These are phyloP conservation scores for Xestoiulus laeticollis DNA, from an alignment of 2,888 invertebrate genomes.

Conservation along the genomic window DNA sequence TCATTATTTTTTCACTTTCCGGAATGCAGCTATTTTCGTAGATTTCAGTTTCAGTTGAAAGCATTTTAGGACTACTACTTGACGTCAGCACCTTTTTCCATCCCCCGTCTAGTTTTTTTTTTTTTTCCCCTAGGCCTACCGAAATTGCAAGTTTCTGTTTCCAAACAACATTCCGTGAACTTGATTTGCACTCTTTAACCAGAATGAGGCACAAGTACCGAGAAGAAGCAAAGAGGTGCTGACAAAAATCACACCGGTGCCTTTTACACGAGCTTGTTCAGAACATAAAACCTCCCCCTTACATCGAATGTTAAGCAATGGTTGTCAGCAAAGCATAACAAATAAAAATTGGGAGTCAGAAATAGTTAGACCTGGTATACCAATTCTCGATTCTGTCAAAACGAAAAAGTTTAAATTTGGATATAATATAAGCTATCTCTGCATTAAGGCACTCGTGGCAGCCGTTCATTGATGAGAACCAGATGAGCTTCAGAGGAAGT, in stretches of 20 bases:
- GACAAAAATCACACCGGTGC: neutral
- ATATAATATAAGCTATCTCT: neutral
- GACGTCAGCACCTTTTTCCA: neutral
- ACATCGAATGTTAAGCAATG: neutral
- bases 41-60: neutral
- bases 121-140: no score
- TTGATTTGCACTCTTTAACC: no score
- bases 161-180: no score
- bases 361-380: neutral
- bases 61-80: neutral
- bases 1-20: constrained; percentile 17
- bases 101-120: neutral
- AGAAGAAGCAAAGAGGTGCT: neutral
- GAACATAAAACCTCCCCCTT: neutral
- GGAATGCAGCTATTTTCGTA: constrained; percentile 30
- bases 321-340: neutral
- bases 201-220: neutral
- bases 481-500: neutral
- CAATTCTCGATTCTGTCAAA: neutral
- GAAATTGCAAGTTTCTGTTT: neutral
- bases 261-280: neutral
- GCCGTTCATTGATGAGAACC: neutral
- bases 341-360: neutral
- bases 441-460: neutral
- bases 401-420: constrained; percentile 17